Percentiles rank a stretch among this genome's conserved stretches.
These are phyloP conservation scores for Drosophila cognata DNA, from an alignment of 2,888 invertebrate genomes.

Conservation along the genomic window DNA sequence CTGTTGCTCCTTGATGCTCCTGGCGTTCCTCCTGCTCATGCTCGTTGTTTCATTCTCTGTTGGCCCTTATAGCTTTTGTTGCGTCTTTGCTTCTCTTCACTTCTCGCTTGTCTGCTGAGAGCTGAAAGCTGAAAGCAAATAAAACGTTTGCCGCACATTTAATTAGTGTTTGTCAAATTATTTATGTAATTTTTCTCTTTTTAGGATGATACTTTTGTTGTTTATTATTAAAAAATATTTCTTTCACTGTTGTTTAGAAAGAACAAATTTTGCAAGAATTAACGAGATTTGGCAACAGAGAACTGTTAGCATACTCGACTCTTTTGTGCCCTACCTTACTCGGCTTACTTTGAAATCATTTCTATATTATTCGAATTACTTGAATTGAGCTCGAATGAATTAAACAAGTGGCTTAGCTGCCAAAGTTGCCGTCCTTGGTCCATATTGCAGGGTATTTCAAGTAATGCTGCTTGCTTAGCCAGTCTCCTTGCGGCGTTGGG, in stretches of 20 bases:
- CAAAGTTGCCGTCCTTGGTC: not conserved
- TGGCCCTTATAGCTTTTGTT: conserved; percentile 15
- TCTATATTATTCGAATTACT: not conserved
- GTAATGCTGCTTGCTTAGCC: not conserved
- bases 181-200: not conserved
- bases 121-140: conserved; percentile 33
- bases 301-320: conserved; percentile 10
- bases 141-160: conserved; percentile 37
- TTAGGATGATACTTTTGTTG: not conserved
- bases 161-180: conserved; percentile 27
- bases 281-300: conserved; percentile 48
- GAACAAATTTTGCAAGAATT: conserved; percentile 32
- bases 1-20: conserved; percentile 12
- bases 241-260: conserved; percentile 25
- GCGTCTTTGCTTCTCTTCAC: not conserved
- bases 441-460: conserved; percentile 25
- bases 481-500: conserved; percentile 3
- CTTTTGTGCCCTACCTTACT: not conserved
- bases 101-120: not conserved
- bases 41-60: conserved; percentile 27
- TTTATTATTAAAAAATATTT: conserved; percentile 27
- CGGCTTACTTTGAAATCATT: not conserved
- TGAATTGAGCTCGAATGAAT: not conserved
- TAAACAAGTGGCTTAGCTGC: not conserved
- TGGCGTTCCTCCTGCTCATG: conserved; percentile 16